phyloP scores from a whole-genome alignment of 2,113 vertebrate genomes.

The Polyodon spathula region DNA sequence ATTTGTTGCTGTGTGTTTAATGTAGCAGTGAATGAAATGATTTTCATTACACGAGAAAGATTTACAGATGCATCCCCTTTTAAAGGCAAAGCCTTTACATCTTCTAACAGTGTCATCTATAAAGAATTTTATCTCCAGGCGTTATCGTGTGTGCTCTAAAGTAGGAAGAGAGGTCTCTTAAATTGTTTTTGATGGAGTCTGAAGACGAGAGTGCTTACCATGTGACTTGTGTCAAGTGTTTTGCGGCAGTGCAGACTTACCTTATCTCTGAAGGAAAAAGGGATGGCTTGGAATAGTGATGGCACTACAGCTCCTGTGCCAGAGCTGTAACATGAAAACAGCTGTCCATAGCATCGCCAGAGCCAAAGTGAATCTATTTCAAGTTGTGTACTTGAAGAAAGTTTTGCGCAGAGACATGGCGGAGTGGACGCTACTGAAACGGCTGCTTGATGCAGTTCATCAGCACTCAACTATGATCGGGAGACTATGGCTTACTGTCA shows the following conservation, averaged over 20 bases:
- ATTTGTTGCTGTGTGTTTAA: too few relatives aligned
- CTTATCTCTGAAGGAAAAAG: slow-evolving; percentile 47
- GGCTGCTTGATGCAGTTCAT: slow-evolving; percentile 62
- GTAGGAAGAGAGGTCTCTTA: slow-evolving; percentile 35
- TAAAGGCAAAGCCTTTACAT: slow-evolving; percentile 36
- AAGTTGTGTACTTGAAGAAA: slow-evolving; percentile 26
- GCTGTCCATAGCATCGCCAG: slow-evolving; percentile 12
- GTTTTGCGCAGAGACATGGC: slow-evolving; percentile 47
- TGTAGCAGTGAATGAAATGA: too few relatives aligned
- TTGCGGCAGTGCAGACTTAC: slow-evolving; percentile 8
- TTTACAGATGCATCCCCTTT: slow-evolving; percentile 34
- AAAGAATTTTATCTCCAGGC: slow-evolving; percentile 42
- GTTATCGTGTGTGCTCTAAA: slow-evolving; percentile 46
- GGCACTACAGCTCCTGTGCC: slow-evolving; percentile 21
- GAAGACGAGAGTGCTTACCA: slow-evolving; percentile 40
- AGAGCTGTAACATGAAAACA: slow-evolving; percentile 17
- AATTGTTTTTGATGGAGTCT: slow-evolving; percentile 43
- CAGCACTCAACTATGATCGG: slow-evolving; percentile 68
- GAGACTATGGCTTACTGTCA: slow-evolving; percentile 61
- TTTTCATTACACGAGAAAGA: slow-evolving; percentile 21
- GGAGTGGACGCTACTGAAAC: slow-evolving; percentile 64
- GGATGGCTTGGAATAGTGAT: slow-evolving; percentile 28
- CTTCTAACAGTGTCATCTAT: slow-evolving; percentile 32
- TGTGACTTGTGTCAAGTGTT: slow-evolving; percentile 55
- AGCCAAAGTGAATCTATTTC: slow-evolving; percentile 32